These are phyloP conservation scores for Anabas testudineus DNA, from an alignment of 2,797 vertebrate genomes.

Conservation along the genomic window DNA sequence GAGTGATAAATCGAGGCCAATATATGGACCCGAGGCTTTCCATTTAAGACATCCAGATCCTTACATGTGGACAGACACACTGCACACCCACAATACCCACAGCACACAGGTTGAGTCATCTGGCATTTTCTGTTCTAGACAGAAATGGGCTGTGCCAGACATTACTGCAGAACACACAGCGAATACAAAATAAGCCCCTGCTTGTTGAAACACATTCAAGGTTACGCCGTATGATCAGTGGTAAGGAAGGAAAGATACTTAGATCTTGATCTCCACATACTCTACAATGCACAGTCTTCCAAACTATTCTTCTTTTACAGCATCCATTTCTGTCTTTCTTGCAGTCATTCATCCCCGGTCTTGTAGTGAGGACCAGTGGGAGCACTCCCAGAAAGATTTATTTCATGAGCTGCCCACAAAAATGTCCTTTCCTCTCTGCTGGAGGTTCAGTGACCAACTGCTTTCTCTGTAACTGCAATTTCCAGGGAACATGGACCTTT, in stretches of 20 bases:
- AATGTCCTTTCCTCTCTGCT: background rate
- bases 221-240: conserved; percentile 14
- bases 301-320: conserved; percentile 17
- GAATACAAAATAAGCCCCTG: conserved; percentile 23
- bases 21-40: too few relatives aligned
- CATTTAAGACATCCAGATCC: background rate
- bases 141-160: conserved; percentile 19
- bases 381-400: conserved; percentile 26
- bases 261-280: background rate
- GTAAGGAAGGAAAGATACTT: background rate
- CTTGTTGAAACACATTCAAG: conserved; percentile 20
- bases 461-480: background rate
- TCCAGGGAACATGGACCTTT: too few relatives aligned
- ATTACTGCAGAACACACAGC: conserved; percentile 3
- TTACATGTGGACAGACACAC: background rate
- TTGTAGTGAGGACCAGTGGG: conserved; percentile 18
- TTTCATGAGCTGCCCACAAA: conserved; percentile 10
- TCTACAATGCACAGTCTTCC: background rate
- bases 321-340: conserved; percentile 33
- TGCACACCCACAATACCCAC: conserved; percentile 5
- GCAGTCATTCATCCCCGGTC: conserved; percentile 23
- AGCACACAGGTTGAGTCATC: conserved; percentile 18
- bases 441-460: conserved; percentile 5
- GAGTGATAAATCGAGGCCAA: too few relatives aligned
- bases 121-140: conserved; percentile 13